Base-by-base conservation (phyloP, 2,797 vertebrate genomes). In the Gobionotothen gibberifrons region DNA sequence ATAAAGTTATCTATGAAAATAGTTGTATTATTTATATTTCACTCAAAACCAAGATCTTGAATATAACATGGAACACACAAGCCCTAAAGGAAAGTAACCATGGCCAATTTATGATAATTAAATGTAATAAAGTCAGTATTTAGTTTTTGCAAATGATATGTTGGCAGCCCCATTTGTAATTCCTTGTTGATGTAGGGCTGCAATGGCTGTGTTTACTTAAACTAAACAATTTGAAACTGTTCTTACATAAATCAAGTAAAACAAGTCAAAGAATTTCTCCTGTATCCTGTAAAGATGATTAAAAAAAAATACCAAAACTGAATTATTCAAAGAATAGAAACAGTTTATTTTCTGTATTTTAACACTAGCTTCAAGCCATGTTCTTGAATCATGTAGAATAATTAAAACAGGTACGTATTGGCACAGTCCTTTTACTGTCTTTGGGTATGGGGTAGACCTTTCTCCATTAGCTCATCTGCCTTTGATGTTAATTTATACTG, bases 401-500 rank as follows among this genome's bases (percentile, higher is more conserved):
- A 81, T 86, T 83, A 73, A 71, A 82, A 46, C 58, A 81, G 83
- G 62, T 75, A 52, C 21, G 43, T 59, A 64, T 5, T 49, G 69
- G 59, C 36, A 42, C 16, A 73, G 56, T 81, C 1, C 62, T 83
- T 82, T 85, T 43, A 75, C 67, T 68, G 73, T 57, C 71, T 13
- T 22, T 62, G 72, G 54, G 42, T 32, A 16, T 21, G 70, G 16
- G 22, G 39, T 17, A 60, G 77, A 84, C 81, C 68, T 81, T 78
- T 69, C 63, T 62, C 74, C 75, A 81, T 89, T 85, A 83, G 81
- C 71, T 49, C 59, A 82, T 86, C 42, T 74, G 74, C 76, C 87
- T 93, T 91, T 93, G 89, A 93, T 90, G 92, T 89, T 82, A 86
- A 88, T 87, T 87, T 79, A 76, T 89, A 77, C 85, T 64, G 84